Evolutionary conservation across 2,113 vertebrate genomes (phyloP), one percentile per base, ranked within the genome.

Genomic region (Puma concolor): DNA sequence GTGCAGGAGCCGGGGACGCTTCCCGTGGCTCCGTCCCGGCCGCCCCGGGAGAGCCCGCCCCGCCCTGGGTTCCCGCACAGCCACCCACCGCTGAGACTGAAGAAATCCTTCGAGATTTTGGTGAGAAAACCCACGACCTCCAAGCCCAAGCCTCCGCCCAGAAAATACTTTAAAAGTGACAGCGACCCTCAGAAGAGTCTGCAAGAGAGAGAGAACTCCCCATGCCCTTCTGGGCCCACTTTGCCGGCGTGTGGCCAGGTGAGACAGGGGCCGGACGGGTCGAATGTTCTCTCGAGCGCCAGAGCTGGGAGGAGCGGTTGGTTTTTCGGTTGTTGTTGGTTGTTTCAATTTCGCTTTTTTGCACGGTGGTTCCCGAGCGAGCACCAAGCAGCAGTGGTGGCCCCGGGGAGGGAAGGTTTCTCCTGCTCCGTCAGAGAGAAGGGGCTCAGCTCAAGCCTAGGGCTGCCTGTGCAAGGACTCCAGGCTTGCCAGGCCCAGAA

Each of bases 81-180:
- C 50, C 99, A 98, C 33, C 91, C 90, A 0, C 91, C 99, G 3
- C 98, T 98, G 97, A 99, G 96, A 44, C 93, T 97, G 52, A 98
- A 99, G 95, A 99, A 98, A 69, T 97, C 98, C 33, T 97, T 98
- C 2, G 99, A 98, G 99, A 99, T 98, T 91, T 97, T 98, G 0
- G 97, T 99, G 41, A 98, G 99, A 83, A 99, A 98, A 60, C 98
- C 98, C 33, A 99, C 99, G 38, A 98, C 98, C 31, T 98, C 99
- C 60, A 99, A 98, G 92, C 99, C 98, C 95, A 99, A 99, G 85
- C 98, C 98, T 48, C 99, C 98, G 11, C 99, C 99, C 11, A 98
- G 98, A 64, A 99, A 99, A 88, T 99, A 99, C 97, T 99, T 99
- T 97, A 99, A 99, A 97, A 98, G 99, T 91, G 99, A 99, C 94